These are phyloP conservation scores for Melipona quadrifasciata DNA, from an alignment of 1,140 invertebrate species.

Conservation along the genomic window DNA sequence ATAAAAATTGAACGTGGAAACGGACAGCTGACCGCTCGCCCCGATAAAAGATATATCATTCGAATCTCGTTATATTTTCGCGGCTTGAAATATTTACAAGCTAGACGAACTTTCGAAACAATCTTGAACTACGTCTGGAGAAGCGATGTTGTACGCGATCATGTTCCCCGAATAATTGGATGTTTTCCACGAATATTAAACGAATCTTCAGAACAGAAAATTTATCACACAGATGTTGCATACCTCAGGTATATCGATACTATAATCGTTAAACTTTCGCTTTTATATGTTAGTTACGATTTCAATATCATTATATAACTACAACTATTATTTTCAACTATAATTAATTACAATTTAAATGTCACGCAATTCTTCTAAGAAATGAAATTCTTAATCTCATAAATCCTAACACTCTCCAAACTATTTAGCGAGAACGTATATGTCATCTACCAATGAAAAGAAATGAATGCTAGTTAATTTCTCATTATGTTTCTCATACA, in stretches of 20 bases:
- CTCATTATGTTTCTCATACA: neutral
- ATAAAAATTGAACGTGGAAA: conserved; percentile 52
- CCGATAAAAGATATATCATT: conserved; percentile 43
- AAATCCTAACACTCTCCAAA: neutral
- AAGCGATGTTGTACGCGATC: neutral
- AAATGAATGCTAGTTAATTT: neutral
- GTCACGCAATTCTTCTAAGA: too few relatives aligned
- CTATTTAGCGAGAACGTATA: neutral
- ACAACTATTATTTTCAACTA: too few relatives aligned
- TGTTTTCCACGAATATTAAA: neutral
- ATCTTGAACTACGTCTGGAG: neutral
- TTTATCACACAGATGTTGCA: too few relatives aligned
- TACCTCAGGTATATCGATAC: neutral
- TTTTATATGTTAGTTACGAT: neutral
- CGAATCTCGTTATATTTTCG: conserved; percentile 52
- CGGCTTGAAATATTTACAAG: conserved; percentile 28
- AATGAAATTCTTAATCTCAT: too few relatives aligned
- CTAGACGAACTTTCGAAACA: conserved; percentile 12
- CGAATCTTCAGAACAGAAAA: neutral
- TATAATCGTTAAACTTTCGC: neutral
- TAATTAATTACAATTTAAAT: too few relatives aligned
- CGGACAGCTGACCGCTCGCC: conserved; percentile 30
- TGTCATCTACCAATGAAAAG: neutral
- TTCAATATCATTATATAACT: neutral
- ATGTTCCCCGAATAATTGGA: neutral